Percentiles rank a stretch among this genome's conserved stretches.
These are phyloP conservation scores for Tragelaphus oryx DNA, from an alignment of 2,797 vertebrate genomes.

Conservation along the genomic window DNA sequence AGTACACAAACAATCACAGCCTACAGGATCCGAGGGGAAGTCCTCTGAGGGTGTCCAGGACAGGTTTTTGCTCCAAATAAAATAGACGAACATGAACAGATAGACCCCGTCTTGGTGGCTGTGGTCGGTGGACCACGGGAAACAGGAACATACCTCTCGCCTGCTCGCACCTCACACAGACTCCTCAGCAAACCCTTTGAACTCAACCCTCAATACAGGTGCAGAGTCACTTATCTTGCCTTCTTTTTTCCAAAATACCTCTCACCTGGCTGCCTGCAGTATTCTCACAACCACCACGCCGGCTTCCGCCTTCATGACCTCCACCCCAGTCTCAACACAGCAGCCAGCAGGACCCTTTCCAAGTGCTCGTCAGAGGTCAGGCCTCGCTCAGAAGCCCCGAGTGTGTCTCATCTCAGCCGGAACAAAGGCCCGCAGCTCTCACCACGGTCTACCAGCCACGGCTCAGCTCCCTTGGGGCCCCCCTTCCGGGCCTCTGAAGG, in stretches of 20 bases:
- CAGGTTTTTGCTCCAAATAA: not conserved
- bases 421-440: not conserved
- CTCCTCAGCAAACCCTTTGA: not conserved
- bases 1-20: not conserved
- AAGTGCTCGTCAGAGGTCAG: not conserved
- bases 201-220: not conserved
- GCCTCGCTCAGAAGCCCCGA: not conserved
- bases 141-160: not conserved
- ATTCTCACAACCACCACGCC: not conserved
- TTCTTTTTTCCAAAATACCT: not conserved
- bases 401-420: not conserved
- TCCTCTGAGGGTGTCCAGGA: not conserved
- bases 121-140: not conserved
- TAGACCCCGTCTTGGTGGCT: accelerated
- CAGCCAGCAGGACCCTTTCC: not conserved
- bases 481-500: not conserved
- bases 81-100: not conserved
- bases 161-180: not conserved
- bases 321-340: not conserved
- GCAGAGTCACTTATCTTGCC: not conserved
- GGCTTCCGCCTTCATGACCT: not conserved
- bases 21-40: not conserved
- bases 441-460: not conserved
- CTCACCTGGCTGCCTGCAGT: not conserved
- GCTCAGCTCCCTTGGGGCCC: not conserved